These are phyloP conservation scores for Equus quagga DNA, from an alignment of 2,113 vertebrate species.

Conservation along the genomic window DNA sequence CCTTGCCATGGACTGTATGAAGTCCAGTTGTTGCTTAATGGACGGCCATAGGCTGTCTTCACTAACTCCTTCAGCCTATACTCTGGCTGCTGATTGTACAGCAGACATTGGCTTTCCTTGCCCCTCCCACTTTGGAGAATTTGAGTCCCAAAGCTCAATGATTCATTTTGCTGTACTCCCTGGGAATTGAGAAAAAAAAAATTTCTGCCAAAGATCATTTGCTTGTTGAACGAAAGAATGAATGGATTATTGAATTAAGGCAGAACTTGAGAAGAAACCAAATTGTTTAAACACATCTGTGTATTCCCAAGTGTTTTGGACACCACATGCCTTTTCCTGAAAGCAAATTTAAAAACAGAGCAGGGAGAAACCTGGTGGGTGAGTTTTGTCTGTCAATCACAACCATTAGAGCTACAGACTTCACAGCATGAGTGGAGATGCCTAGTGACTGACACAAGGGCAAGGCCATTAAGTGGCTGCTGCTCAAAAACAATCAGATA, in stretches of 20 bases:
- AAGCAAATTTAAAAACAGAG: conserved; percentile 46
- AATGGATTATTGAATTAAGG: conserved; percentile 68
- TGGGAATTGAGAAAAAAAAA: neutral
- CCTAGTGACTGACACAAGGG: conserved; percentile 48
- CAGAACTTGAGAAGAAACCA: conserved; percentile 62
- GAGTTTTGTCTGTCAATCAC: conserved; percentile 71
- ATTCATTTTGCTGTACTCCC: conserved; percentile 52
- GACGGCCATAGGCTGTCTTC: neutral
- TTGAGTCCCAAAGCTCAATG: conserved; percentile 22
- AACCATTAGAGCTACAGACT: conserved; percentile 61
- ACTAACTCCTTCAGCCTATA: neutral
- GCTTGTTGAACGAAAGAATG: conserved; percentile 59
- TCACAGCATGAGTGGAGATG: neutral
- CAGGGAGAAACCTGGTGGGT: conserved; percentile 58
- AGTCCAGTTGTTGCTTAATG: neutral
- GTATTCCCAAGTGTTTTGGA: conserved; percentile 56
- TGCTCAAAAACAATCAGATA: conserved; percentile 79
- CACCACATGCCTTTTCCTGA: conserved; percentile 74
- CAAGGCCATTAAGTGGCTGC: neutral
- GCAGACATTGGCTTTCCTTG: neutral
- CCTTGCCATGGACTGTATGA: neutral
- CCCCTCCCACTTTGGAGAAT: conserved; percentile 26
- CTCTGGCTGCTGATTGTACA: neutral
- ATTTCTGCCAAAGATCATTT: conserved; percentile 56
- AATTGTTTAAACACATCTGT: conserved; percentile 70